These are phyloP conservation scores for Urechis unicinctus DNA, from an alignment of 2,888 invertebrate species.

Conservation along the genomic window DNA sequence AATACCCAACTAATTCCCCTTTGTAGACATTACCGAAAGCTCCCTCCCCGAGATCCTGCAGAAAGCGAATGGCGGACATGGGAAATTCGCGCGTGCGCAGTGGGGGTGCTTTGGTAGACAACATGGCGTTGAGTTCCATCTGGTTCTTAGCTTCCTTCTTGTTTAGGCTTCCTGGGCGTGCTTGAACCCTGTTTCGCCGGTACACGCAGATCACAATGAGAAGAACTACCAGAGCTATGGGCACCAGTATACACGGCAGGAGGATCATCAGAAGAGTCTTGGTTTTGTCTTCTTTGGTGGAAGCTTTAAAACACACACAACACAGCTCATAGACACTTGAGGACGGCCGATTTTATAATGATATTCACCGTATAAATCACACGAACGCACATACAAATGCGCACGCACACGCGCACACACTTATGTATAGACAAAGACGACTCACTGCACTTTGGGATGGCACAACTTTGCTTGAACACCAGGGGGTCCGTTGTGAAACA, in stretches of 20 bases:
- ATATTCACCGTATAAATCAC: no score
- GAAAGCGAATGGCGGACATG: conserved; percentile 62
- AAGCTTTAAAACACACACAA: no score
- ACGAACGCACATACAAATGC: no score
- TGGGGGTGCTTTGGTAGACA: conserved; percentile 23
- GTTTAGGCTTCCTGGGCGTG: conserved; percentile 23
- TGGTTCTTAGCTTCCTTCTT: conserved; percentile 21
- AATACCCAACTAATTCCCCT: conserved; percentile 66
- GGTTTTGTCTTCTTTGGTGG: no score
- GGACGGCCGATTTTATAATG: no score
- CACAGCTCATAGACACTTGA: no score
- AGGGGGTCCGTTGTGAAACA: conserved; percentile 59
- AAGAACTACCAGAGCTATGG: conserved; percentile 38
- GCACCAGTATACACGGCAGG: conserved; percentile 52
- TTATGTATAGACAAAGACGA: no score
- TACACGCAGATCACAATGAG: conserved; percentile 43
- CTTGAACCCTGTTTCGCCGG: conserved; percentile 25
- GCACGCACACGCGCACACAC: no score
- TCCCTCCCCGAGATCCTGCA: conserved; percentile 53
- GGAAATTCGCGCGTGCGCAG: conserved; percentile 83
- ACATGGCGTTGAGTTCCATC: conserved; percentile 35
- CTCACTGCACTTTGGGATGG: conserved; percentile 76
- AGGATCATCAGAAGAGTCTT: conserved; percentile 58
- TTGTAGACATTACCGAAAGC: conserved; percentile 97
- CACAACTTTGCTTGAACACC: conserved; percentile 73